Percentiles rank a stretch among this genome's conserved stretches.
phyloP scores from a whole-genome alignment of 1,140 invertebrate species.

The Aphelenchoides fujianensis region DNA sequence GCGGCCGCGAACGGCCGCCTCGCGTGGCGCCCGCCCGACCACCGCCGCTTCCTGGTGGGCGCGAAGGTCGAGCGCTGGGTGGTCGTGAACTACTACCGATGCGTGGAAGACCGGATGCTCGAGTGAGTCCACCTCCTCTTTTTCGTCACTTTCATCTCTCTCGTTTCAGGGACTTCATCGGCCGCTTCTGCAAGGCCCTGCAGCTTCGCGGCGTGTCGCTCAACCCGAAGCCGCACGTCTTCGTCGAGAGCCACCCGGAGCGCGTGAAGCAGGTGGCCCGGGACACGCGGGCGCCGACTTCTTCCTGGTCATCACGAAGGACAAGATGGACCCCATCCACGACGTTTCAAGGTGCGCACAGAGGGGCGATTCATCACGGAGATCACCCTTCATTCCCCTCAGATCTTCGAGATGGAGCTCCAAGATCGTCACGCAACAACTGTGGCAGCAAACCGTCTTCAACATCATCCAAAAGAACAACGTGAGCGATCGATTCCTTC shows the following conservation, averaged over 20 bases:
- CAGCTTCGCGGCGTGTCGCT: neutral
- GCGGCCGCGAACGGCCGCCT: neutral
- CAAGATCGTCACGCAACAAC: neutral
- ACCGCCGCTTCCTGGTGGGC: neutral
- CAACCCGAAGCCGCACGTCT: neutral
- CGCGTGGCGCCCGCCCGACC: neutral
- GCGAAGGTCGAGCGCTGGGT: neutral
- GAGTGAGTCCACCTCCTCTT: neutral
- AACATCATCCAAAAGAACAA: neutral
- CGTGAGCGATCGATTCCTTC: neutral
- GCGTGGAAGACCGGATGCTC: neutral
- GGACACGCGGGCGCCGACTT: neutral
- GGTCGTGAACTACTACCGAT: neutral
- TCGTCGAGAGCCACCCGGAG: neutral
- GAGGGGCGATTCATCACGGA: neutral
- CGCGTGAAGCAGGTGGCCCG: neutral
- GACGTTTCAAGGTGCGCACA: neutral
- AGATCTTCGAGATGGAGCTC: neutral
- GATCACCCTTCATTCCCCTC: neutral
- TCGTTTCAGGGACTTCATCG: neutral
- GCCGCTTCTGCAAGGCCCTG: neutral
- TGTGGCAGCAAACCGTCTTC: neutral
- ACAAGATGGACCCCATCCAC: slow-evolving; percentile 15
- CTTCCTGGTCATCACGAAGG: neutral
- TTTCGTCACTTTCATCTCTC: neutral